These are phyloP conservation scores for Siniperca chuatsi DNA, from an alignment of 2,113 vertebrate genomes.

Conservation along the genomic window DNA sequence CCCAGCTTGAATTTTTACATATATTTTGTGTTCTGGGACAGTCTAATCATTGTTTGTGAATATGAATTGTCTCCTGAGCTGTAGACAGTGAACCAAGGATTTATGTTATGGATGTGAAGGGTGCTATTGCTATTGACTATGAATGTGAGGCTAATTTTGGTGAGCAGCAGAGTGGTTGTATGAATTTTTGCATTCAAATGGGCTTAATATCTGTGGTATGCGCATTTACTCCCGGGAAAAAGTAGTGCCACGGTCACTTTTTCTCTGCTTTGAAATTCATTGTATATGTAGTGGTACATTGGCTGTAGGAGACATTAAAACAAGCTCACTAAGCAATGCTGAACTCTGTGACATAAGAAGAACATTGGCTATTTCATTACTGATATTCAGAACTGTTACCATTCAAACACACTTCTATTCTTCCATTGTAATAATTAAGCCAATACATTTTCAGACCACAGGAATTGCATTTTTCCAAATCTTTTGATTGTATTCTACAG, in stretches of 20 bases:
- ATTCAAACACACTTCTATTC: not conserved
- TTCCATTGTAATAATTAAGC: conserved; percentile 48
- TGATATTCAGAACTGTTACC: conserved; percentile 4
- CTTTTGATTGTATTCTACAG: conserved; percentile 61
- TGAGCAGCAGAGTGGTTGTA: conserved; percentile 27
- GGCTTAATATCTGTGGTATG: not conserved
- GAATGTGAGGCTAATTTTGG: conserved; percentile 59
- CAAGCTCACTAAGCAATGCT: not conserved
- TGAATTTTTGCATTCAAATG: conserved; percentile 48
- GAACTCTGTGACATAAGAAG: not conserved
- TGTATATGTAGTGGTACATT: not conserved
- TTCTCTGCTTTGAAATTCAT: conserved; percentile 8
- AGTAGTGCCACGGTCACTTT: conserved; percentile 12
- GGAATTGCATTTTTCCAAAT: conserved; percentile 14
- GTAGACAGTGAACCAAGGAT: conserved; percentile 42
- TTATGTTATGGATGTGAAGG: conserved; percentile 46
- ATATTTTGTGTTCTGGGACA: conserved; percentile 40
- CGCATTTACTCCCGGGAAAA: not conserved
- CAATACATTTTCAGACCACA: conserved; percentile 31
- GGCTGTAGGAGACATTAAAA: not conserved
- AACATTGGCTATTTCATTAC: conserved; percentile 24
- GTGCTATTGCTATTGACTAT: conserved; percentile 27
- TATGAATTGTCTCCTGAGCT: conserved; percentile 49
- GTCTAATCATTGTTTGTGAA: conserved; percentile 47
- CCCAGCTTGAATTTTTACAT: conserved; percentile 38